Evolutionary conservation across 2,888 invertebrate genomes (phyloP).

Genomic region (Pseudococcus jackbeardsleyi): DNA sequence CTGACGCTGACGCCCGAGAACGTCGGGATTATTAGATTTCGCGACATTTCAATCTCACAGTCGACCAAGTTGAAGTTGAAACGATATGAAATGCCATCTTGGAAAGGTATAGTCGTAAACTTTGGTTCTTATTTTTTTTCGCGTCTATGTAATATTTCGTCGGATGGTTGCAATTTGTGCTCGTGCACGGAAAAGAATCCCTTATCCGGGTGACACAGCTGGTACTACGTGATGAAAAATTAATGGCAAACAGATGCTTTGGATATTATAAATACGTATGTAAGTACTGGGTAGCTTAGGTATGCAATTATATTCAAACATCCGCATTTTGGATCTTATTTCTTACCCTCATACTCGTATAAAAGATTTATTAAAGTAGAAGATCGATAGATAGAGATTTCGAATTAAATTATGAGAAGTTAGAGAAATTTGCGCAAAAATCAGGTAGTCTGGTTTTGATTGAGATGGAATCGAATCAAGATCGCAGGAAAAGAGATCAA

Average conservation of each 20-base stretch:
- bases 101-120: background rate
- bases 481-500: too few relatives aligned
- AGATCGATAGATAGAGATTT: background rate
- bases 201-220: constrained; percentile 26
- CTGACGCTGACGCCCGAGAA: background rate
- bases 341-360: background rate
- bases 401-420: too few relatives aligned
- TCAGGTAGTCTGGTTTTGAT: too few relatives aligned
- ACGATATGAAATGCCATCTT: background rate
- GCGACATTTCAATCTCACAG: background rate
- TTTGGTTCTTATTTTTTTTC: background rate
- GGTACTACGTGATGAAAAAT: background rate
- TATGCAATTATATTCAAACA: background rate
- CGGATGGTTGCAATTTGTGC: background rate
- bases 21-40: background rate
- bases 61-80: too few relatives aligned
- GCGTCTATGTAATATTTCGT: background rate
- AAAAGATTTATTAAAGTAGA: background rate
- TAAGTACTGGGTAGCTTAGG: background rate
- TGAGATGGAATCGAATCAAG: too few relatives aligned
- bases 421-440: too few relatives aligned
- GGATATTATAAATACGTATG: background rate
- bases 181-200: background rate
- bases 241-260: constrained; percentile 20
- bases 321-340: background rate